These are phyloP conservation scores for Kuschelorhynchus macadamiae DNA, from an alignment of 2,888 invertebrate genomes.

Conservation along the genomic window DNA sequence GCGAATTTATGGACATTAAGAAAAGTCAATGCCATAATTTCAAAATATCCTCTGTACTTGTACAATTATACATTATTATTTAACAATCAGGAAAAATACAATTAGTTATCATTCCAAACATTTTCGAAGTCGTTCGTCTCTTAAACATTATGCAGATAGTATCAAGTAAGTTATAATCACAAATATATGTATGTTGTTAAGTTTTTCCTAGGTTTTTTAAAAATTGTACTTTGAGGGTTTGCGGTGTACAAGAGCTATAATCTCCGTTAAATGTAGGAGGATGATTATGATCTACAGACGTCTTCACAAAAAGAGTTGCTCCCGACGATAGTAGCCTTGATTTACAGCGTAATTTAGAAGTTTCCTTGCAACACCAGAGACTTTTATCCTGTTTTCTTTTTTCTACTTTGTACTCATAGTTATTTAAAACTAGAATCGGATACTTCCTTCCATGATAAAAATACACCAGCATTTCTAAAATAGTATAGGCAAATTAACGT, in stretches of 20 bases:
- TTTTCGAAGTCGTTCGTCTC: too few relatives aligned
- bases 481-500: neutral
- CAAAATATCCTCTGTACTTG: too few relatives aligned
- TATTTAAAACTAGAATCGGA: conserved; percentile 30
- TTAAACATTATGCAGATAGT: too few relatives aligned
- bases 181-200: too few relatives aligned
- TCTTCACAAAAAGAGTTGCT: conserved; percentile 18
- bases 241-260: neutral
- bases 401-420: conserved; percentile 28
- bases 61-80: too few relatives aligned
- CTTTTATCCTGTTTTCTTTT: conserved; percentile 21
- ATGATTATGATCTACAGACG: conserved; percentile 30
- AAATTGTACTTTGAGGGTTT: too few relatives aligned
- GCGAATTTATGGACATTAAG: too few relatives aligned
- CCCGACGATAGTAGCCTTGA: conserved; percentile 23
- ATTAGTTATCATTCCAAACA: too few relatives aligned
- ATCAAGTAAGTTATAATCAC: too few relatives aligned
- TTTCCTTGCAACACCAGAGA: conserved; percentile 30
- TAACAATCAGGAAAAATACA: too few relatives aligned
- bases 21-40: too few relatives aligned
- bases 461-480: conserved; percentile 19
- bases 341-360: conserved; percentile 17
- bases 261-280: conserved; percentile 20
- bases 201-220: too few relatives aligned
- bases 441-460: conserved; percentile 30